These are phyloP conservation scores for Arrhopalites spinosus DNA, from an alignment of 2,888 invertebrate genomes.

Conservation along the genomic window DNA sequence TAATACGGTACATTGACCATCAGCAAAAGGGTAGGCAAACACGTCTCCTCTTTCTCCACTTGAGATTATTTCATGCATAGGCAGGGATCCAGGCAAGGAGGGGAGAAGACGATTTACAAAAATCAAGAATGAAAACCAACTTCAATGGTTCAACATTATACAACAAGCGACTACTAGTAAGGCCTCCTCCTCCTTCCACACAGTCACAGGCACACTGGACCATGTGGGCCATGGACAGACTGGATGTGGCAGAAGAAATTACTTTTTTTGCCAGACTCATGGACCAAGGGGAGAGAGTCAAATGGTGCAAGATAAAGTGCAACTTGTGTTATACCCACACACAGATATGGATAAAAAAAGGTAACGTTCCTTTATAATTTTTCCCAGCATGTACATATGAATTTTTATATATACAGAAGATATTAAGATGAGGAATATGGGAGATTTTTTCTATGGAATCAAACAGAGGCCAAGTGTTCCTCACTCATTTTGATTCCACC, in stretches of 20 bases:
- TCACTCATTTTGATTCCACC: neutral
- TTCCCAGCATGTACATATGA: too few species aligned
- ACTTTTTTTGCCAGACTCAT: conserved; percentile 19
- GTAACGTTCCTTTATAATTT: too few species aligned
- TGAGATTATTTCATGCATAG: neutral
- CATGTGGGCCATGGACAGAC: neutral
- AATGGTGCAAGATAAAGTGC: conserved; percentile 8
- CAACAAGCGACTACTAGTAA: neutral
- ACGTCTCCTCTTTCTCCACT: neutral
- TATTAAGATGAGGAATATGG: neutral
- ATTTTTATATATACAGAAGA: too few species aligned
- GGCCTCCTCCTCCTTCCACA: neutral
- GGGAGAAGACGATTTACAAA: neutral
- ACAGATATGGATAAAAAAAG: too few species aligned
- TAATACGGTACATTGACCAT: conserved; percentile 35
- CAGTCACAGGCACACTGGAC: neutral
- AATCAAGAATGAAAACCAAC: conserved; percentile 2
- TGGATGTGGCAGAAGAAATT: conserved; percentile 1
- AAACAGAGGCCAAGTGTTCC: neutral
- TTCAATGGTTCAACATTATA: neutral
- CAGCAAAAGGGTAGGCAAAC: conserved; percentile 27
- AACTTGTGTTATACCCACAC: neutral
- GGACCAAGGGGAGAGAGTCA: conserved; percentile 4
- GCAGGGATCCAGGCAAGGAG: neutral
- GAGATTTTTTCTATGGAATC: neutral